Base-by-base conservation (phyloP, 2,797 vertebrate genomes). In the Cryptoblepharus egeriae region DNA sequence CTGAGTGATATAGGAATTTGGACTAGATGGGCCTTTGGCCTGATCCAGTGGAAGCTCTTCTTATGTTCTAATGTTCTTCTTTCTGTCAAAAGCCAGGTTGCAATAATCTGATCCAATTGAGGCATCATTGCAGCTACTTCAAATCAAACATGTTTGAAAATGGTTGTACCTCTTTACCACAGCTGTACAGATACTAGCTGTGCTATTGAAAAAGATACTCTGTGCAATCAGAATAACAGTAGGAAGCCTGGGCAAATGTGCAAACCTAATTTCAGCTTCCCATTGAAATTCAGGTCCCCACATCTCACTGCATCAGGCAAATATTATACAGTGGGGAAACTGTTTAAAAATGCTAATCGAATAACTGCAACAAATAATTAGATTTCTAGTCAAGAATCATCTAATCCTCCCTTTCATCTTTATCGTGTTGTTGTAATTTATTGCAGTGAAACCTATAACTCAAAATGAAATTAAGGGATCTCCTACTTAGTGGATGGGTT, bases 301-400 rank as follows among this genome's bases (percentile, higher is more conserved):
- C 88, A 84, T 89, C 89, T 90, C 78, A 80, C 76, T 82, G 80
- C 72, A 75, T 81, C 85, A 75, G 77, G 61, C 39, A 81, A 71
- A 84, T 81, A 84, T 52, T 90, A 71, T 87, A 65, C 83, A 79
- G 91, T 87, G 82, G 72, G 90, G 76, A 88, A 88, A 93, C 92
- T 92, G 92, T 81, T 84, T 82, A 49, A 88, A 90, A 89, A 78
- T 85, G 81, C 92, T 93, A 93, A 93, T 93, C 81, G 79, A 92
- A 92, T 94, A 92, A 91, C 91, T 93, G 83, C 80, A 92, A 91
- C 85, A 91, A 93, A 94, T 90, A 93, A 94, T 89, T 92, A 89
- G 88, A 85, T 92, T 92, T 89, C 83, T 90, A 91, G 91, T 84
- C 92, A 91, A 90, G 85, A 91, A 67, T 76, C 75, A 86, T 60